A percentile compares a stretch with the other conserved stretches of the same genome.
phyloP scores from a whole-genome alignment of 2,888 invertebrate genomes.

The Xanthia icteritia region DNA sequence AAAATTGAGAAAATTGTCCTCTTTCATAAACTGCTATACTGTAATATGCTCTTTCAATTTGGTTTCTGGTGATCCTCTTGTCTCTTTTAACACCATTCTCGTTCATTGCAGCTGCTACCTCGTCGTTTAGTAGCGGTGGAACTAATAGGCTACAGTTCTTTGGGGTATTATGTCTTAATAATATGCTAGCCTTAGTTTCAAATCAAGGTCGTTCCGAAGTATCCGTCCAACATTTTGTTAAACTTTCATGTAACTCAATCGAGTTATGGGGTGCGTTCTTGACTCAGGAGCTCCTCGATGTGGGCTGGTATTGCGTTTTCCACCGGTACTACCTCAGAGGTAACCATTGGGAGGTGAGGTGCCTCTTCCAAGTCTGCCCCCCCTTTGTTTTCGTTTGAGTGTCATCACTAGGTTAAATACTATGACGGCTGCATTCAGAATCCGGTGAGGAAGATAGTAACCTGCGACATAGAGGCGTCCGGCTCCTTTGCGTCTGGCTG shows the following conservation, averaged over 20 bases:
- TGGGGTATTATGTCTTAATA: constrained; percentile 1
- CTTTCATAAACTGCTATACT: no score
- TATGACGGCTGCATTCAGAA: not conserved
- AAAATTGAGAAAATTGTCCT: no score
- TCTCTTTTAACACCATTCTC: not conserved
- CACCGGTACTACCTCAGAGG: not conserved
- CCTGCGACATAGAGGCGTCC: not conserved
- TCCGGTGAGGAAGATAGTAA: not conserved
- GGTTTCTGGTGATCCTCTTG: not conserved
- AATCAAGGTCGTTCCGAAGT: not conserved
- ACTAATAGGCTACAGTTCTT: constrained; percentile 8
- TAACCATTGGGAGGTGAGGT: not conserved
- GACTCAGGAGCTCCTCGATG: no score
- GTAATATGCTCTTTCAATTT: no score
- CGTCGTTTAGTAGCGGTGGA: not conserved
- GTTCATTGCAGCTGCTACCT: not conserved
- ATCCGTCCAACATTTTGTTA: constrained; percentile 3
- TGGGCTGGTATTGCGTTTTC: not conserved
- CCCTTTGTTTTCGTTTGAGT: not conserved
- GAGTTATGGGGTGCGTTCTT: not conserved
- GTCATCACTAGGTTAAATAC: not conserved
- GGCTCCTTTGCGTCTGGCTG: not conserved
- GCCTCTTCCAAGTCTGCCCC: not conserved
- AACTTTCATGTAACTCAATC: not conserved
- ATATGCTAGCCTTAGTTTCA: not conserved